Percentiles rank a stretch among this genome's conserved stretches.
phyloP scores from a whole-genome alignment of 2,888 invertebrate genomes.

The Anticlea derivata region DNA sequence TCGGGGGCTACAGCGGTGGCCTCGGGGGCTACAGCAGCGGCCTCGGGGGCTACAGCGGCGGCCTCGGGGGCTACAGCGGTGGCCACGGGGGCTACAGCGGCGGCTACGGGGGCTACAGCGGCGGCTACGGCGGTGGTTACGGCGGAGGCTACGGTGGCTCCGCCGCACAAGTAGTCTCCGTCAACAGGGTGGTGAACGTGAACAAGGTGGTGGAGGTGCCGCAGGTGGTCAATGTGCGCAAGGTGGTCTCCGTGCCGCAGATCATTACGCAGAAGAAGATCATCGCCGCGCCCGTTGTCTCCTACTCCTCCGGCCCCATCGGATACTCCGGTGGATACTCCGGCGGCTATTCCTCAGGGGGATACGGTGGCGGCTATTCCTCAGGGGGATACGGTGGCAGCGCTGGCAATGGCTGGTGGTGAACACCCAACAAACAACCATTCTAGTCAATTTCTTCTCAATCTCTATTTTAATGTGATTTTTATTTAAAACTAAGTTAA shows the following conservation, averaged over 20 bases:
- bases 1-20: slow-evolving; percentile 20
- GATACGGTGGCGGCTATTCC: slow-evolving; percentile 22
- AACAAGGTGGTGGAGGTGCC: slow-evolving; percentile 52
- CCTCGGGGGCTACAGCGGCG: slow-evolving; percentile 27
- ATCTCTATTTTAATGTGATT: slow-evolving; percentile 9
- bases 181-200: slow-evolving; percentile 53
- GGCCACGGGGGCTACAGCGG: slow-evolving; percentile 21
- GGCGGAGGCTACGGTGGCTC: slow-evolving; percentile 15
- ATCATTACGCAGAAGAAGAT: slow-evolving; percentile 57
- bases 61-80: slow-evolving; percentile 22
- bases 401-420: slow-evolving; percentile 40
- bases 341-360: slow-evolving; percentile 26
- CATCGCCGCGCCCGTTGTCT: slow-evolving; percentile 42
- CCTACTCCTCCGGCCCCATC: slow-evolving; percentile 26
- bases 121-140: slow-evolving; percentile 32
- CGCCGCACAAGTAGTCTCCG: slow-evolving; percentile 41
- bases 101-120: slow-evolving; percentile 27
- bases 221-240: slow-evolving; percentile 52
- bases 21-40: slow-evolving; percentile 26
- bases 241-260: slow-evolving; percentile 57
- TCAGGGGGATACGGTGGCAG: slow-evolving; percentile 21
- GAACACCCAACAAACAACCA: slow-evolving; percentile 5
- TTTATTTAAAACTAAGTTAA: background rate
- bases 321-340: slow-evolving; percentile 17
- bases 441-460: slow-evolving; percentile 25